Base-by-base conservation (phyloP, 2,797 vertebrate species). In the Xyrichtys novacula region DNA sequence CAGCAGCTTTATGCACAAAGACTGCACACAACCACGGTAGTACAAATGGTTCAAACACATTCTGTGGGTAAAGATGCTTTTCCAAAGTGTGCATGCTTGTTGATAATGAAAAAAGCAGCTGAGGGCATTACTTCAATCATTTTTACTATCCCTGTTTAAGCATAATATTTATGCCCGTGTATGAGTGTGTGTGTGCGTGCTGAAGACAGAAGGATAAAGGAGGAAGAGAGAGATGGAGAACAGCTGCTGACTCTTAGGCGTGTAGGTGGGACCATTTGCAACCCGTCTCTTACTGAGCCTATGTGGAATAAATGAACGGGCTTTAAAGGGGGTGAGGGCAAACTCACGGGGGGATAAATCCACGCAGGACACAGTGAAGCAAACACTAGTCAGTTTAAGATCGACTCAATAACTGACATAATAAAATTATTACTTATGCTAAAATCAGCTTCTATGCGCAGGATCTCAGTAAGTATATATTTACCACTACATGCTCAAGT, bases 211-310 rank as follows among this genome's bases (percentile, higher is more conserved):
- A 40, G 44, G 50, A 40, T 52, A 56, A 49, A 61, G 43, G n/a
- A 34, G 47, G 31, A 67, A 44, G 66, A 74, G 81, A 53, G 60
- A 68, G 73, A 75, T 74, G 72, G 74, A 82, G 76, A 82, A 44
- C 85, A 83, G 89, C 85, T 91, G 87, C 54, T 39, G 78, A 71
- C 38, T 84, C 85, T 73, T 56, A 68, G 66, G 66, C 80, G 88
- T 92, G 92, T 92, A 93, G 91, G 92, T 83, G 90, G 88, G 85
- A 84, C 83, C 81, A 74, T 89, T 91, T 90, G 83, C 81, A 87
- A 42, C 65, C 65, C 29, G 68, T 87, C 82, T 86, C 78, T 71
- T 76, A 72, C 61, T 29, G 57, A 83, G 79, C 54, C 82, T 82
- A 81, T 44, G 25, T 70, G 83, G 84, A 87, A 85, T 84, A 79